Base-by-base conservation (phyloP, 2,888 invertebrate genomes). In the Pollenia amentaria region DNA sequence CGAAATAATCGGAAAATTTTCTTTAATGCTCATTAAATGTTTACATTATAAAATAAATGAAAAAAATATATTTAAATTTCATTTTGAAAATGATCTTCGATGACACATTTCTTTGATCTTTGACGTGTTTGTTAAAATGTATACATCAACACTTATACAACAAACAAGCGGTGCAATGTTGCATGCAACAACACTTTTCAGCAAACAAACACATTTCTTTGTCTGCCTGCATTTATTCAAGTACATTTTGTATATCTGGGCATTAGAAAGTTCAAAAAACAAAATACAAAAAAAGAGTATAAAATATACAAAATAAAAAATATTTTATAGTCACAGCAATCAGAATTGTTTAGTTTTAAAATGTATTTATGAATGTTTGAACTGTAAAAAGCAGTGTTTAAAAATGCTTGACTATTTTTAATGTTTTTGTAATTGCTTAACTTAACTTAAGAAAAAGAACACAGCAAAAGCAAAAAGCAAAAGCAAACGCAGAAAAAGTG, bases 91-190 rank as follows among this genome's bases (percentile, higher is more conserved):
- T 87, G 87, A 84, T 87, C 80, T 76, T 76, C 72, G 64, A 69
- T 80, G 76, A 81, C 77, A 78, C 48, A 55, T 73, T 78, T 16
- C 84, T 86, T 86, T 86, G 86, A 86, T 86, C 86, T 86, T 79
- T 83, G 79, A 75, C 79, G 75, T 75, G 78, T 83, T 64, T 76
- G 80, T 55, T 57, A 38, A 76, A 48, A 70, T 77, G 73, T 78
- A 55, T 69, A 81, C 78, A 78, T 69, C 83, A 78, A 77, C 84
- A 78, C 64, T 77, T 53, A 18, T n/a, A 40, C 51, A 64, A 53
- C 65, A 78, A 80, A 80, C 69, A 60, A 51, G 51, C 42, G 60
- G 8, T 48, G 82, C 69, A 44, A 8, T 14, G 38, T 12, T 51
- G 42, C 42, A 62, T 51, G 42, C 42, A 62, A 7, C 29, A 40